Base-by-base conservation (phyloP, 2,888 invertebrate genomes). In the Ormyrus thymus region DNA sequence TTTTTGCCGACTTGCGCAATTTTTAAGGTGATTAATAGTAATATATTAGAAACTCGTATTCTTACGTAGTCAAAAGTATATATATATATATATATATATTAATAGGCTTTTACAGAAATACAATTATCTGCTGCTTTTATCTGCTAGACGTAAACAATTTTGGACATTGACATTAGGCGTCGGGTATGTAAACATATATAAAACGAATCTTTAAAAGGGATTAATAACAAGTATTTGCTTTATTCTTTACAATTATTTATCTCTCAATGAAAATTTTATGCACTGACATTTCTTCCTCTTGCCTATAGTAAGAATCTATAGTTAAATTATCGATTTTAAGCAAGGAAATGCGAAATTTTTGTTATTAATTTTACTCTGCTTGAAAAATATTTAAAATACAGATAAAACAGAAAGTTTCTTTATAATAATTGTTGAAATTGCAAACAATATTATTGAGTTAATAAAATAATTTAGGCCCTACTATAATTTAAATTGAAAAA, bases 61-160 rank as follows among this genome's bases (percentile, higher is more conserved):
- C 7, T 71, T 71, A 76, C 64, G 43, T 71, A 71, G 50, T 71
- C 45, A 76, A 76, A 76, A 76, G 45, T 51, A 65, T 76, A 29
- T 29, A 4, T 29, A 29, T 76, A 29, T 29, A 4, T 29, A 29
- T 29, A 29, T 29, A 29, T 29, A 70, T 71, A 76, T 71, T 64
- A 70, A 76, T 70, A 65, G 70, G 51, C 50, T 65, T 51, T 55
- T 71, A 65, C 70, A 76, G 46, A 50, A 69, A 76, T 76, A 76
- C 65, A 71, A 76, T 56, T 15, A 64, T 51, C 29, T 29, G 50
- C 13, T 43, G 15, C 4, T 64, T 76, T 29, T 50, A 29, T 48
- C 4, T 43, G 1, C 45, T 75, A 68, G 15, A 29, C 45, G 64
- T 62, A 70, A 76, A 76, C 64, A 50, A 64, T 70, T 50, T 7